Evolutionary conservation across 1,140 invertebrate genomes (phyloP).

Genomic region (Euwallacea fornicatus): DNA sequence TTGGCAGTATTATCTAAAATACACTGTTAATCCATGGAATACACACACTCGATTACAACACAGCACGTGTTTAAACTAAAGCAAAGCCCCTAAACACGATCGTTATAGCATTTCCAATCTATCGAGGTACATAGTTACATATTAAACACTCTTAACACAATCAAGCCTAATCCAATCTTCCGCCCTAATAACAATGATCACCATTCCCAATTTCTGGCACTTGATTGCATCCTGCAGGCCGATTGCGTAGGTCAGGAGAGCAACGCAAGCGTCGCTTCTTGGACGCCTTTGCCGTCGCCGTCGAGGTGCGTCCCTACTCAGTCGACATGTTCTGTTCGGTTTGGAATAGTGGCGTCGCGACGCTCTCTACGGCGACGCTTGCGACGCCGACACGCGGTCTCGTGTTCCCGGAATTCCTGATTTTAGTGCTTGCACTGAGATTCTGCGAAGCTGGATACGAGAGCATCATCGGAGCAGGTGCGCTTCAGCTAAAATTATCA

Average conservation of each 20-base stretch:
- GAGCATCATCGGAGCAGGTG: conserved; percentile 27
- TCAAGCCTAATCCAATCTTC: neutral
- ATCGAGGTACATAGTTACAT: no score
- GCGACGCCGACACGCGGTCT: conserved; percentile 24
- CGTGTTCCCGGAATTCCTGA: conserved; percentile 19
- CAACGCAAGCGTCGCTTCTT: conserved; percentile 27
- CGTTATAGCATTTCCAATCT: no score
- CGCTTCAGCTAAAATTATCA: neutral
- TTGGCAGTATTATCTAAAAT: no score
- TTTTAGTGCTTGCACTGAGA: conserved; percentile 22
- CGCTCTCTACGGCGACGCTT: neutral
- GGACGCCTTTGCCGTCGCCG: conserved; percentile 1
- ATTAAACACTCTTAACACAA: no score
- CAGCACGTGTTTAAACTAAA: no score
- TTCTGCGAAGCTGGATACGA: conserved; percentile 27
- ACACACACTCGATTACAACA: no score
- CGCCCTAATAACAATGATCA: neutral
- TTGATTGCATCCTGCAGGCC: neutral
- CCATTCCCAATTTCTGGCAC: neutral
- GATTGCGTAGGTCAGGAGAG: conserved; percentile 18
- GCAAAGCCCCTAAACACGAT: no score
- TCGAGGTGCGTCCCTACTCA: neutral
- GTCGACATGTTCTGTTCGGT: conserved; percentile 15
- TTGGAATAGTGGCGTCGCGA: conserved; percentile 1
- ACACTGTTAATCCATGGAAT: no score